Percentiles rank a stretch among this genome's conserved stretches.
Conservation (phyloP, 2,797 vertebrate species). For the Channallabes apus region DNA sequence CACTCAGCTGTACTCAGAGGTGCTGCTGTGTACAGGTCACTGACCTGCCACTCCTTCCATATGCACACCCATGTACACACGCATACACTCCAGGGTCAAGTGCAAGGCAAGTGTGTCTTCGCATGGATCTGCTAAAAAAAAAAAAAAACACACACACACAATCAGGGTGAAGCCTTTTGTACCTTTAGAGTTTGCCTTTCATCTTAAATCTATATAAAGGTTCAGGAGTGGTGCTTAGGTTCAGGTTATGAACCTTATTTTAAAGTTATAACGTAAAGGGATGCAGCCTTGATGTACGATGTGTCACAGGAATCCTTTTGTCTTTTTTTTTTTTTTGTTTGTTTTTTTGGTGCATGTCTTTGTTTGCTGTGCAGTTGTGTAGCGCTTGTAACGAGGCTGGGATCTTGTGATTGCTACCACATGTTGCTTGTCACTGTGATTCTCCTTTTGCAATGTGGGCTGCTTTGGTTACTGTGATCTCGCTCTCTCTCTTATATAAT, state of each 20-base stretch:
- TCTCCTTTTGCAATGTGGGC: constrained; percentile 78
- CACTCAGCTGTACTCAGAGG: constrained; percentile 70
- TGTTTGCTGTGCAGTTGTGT: constrained; percentile 39
- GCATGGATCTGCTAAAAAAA: neutral
- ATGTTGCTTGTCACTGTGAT: constrained; percentile 55
- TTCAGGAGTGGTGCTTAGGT: neutral
- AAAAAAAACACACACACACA: no score
- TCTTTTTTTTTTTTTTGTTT: neutral
- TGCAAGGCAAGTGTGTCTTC: neutral
- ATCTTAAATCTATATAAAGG: neutral
- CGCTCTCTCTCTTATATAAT: constrained; percentile 66
- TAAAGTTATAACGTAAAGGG: neutral
- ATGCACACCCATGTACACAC: constrained; percentile 48
- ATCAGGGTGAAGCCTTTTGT: neutral
- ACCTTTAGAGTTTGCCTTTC: neutral
- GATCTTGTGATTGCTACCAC: constrained; percentile 64
- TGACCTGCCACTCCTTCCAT: constrained; percentile 56
- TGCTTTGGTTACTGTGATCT: constrained; percentile 74
- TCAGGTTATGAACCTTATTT: neutral
- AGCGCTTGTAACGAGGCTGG: constrained; percentile 47
- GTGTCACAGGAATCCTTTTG: neutral
- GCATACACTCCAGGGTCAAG: constrained; percentile 22
- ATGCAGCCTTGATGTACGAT: neutral
- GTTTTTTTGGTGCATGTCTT: constrained; percentile 6
- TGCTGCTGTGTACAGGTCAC: constrained; percentile 67